Evolutionary conservation across 2,113 vertebrate genomes (phyloP).

Genomic region (Cebidichthys violaceus): DNA sequence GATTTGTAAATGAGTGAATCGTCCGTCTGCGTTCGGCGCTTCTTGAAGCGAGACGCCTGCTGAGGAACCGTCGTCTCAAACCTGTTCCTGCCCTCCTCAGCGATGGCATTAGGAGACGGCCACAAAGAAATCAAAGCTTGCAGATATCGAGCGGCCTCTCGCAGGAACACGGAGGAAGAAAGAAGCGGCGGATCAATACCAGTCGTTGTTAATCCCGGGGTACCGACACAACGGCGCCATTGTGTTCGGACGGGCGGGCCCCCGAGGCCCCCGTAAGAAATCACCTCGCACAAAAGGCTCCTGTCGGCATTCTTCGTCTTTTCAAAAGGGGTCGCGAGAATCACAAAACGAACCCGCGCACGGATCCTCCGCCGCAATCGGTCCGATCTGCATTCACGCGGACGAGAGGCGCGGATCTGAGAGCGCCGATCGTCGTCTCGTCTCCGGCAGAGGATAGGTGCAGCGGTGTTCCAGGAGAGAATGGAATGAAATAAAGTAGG

Average conservation of each 20-base stretch:
- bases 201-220: slow-evolving; percentile 68
- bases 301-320: slow-evolving; percentile 19
- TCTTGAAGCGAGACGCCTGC: not conserved
- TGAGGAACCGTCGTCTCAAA: not conserved
- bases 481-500: slow-evolving; percentile 19
- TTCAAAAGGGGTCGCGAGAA: slow-evolving; percentile 20
- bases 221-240: slow-evolving; percentile 65
- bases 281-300: slow-evolving; percentile 49
- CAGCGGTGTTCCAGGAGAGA: slow-evolving; percentile 26
- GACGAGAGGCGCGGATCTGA: slow-evolving; percentile 29
- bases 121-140: slow-evolving; percentile 74
- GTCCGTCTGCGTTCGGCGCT: not conserved
- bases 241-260: slow-evolving; percentile 66
- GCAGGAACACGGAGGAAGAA: slow-evolving; percentile 61
- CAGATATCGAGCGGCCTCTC: slow-evolving; percentile 71
- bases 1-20: not conserved
- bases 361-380: slow-evolving; percentile 26
- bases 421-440: slow-evolving; percentile 26
- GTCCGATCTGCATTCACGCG: slow-evolving; percentile 37
- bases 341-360: not conserved
- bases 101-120: slow-evolving; percentile 20
- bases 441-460: slow-evolving; percentile 62
- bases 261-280: slow-evolving; percentile 40
- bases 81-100: slow-evolving; percentile 13
- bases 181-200: slow-evolving; percentile 69